These are phyloP conservation scores for Cylas formicarius DNA, from an alignment of 1,140 invertebrate species.

Conservation along the genomic window DNA sequence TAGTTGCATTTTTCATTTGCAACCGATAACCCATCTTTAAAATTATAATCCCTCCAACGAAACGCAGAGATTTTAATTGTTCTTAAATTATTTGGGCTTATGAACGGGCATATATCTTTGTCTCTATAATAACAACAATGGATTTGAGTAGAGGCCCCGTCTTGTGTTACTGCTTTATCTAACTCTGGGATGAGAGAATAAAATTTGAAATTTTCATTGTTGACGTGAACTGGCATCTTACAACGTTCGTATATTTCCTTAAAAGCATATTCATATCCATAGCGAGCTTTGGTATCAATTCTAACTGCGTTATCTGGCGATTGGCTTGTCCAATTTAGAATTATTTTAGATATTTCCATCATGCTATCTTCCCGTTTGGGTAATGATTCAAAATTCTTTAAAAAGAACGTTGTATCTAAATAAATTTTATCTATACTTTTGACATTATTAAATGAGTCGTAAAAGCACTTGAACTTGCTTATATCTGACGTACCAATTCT, in stretches of 20 bases:
- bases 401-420: conserved; percentile 64
- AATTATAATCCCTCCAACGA: conserved; percentile 44
- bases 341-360: conserved; percentile 43
- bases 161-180: conserved; percentile 40
- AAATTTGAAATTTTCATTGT: conserved; percentile 30
- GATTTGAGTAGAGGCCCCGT: conserved; percentile 39
- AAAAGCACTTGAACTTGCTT: conserved; percentile 48
- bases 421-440: conserved; percentile 56
- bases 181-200: conserved; percentile 44
- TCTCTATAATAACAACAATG: conserved; percentile 35
- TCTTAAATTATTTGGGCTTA: conserved; percentile 33
- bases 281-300: conserved; percentile 47
- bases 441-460: conserved; percentile 41
- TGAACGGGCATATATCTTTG: conserved; percentile 26
- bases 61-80: conserved; percentile 47
- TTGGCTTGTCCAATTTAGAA: conserved; percentile 48
- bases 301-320: conserved; percentile 45
- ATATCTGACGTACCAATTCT: conserved; percentile 50
- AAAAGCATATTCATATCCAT: conserved; percentile 55
- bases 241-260: conserved; percentile 48
- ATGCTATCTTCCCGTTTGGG: conserved; percentile 52
- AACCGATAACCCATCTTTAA: conserved; percentile 29
- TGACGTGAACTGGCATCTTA: conserved; percentile 50
- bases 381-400: conserved; percentile 45
- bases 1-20: conserved; percentile 26